phyloP scores from a whole-genome alignment of 2,113 vertebrate species.

The Tenrec ecaudatus region DNA sequence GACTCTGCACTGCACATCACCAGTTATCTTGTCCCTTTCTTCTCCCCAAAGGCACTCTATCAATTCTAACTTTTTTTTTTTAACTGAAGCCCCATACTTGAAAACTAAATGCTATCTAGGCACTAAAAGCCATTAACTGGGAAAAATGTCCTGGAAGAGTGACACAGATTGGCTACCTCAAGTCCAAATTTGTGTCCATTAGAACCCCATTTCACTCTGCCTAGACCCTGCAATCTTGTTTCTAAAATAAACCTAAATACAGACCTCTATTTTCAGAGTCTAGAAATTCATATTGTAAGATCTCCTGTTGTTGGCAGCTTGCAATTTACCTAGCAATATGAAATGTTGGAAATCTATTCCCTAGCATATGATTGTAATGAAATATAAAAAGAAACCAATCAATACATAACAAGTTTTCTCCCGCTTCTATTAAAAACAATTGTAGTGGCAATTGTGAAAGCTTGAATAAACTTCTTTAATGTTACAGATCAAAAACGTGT shows the following conservation, averaged over 20 bases:
- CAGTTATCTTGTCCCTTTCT: slow-evolving; percentile 66
- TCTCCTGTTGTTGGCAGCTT: slow-evolving; percentile 46
- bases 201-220: slow-evolving; percentile 43
- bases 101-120: slow-evolving; percentile 56
- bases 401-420: slow-evolving; percentile 53
- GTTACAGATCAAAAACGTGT: background rate
- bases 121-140: slow-evolving; percentile 58
- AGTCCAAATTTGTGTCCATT: slow-evolving; percentile 50
- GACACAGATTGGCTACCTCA: slow-evolving; percentile 67
- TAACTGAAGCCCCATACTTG: slow-evolving; percentile 30
- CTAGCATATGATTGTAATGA: slow-evolving; percentile 58
- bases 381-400: slow-evolving; percentile 57
- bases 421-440: background rate
- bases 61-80: slow-evolving; percentile 46
- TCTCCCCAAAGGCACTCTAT: background rate
- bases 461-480: slow-evolving; percentile 49
- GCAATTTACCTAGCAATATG: slow-evolving; percentile 54
- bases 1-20: background rate
- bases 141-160: slow-evolving; percentile 55
- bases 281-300: slow-evolving; percentile 54
- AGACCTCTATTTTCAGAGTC: slow-evolving; percentile 38
- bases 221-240: slow-evolving; percentile 62
- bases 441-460: slow-evolving; percentile 22
- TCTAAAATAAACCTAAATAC: slow-evolving; percentile 66
- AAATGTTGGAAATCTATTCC: slow-evolving; percentile 58